A percentile compares a stretch with the other conserved stretches of the same genome.
phyloP scores from a whole-genome alignment of 2,113 vertebrate genomes.

The Anolis sagrei region DNA sequence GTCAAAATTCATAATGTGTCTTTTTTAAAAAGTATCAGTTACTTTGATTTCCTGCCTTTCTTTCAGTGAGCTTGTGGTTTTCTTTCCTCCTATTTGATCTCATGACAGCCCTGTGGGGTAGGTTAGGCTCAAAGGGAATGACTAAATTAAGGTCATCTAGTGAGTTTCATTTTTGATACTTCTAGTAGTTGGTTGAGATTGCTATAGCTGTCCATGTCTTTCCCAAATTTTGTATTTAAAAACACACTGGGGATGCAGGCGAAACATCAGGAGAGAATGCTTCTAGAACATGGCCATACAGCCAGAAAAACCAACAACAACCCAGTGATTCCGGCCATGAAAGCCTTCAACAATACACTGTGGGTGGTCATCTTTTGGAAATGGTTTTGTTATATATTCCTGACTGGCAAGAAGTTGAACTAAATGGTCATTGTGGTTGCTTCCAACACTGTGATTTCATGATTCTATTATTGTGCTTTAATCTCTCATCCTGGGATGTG shows the following conservation, averaged over 20 bases:
- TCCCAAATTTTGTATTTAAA: not conserved
- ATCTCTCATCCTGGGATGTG: not conserved
- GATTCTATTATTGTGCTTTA: not conserved
- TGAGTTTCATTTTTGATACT: not conserved
- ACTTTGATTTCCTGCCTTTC: not conserved
- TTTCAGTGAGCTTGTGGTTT: not conserved
- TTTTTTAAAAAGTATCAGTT: not conserved
- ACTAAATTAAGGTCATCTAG: not conserved
- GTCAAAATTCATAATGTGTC: not conserved
- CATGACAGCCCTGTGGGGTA: not conserved
- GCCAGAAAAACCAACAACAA: too few relatives aligned
- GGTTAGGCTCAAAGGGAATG: not conserved
- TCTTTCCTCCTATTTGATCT: not conserved
- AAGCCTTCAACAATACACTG: too few relatives aligned
- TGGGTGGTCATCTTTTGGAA: not conserved
- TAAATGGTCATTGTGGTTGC: too few relatives aligned
- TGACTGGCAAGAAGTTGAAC: too few relatives aligned
- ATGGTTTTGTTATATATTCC: too few relatives aligned
- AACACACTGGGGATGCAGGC: not conserved
- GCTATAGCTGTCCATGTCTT: not conserved
- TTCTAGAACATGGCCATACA: too few relatives aligned
- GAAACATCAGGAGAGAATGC: too few relatives aligned
- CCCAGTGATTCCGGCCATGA: too few relatives aligned
- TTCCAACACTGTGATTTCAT: not conserved
- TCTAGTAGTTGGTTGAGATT: not conserved